phyloP scores from a whole-genome alignment of 2,113 vertebrate genomes.

The Barnardius zonarius region DNA sequence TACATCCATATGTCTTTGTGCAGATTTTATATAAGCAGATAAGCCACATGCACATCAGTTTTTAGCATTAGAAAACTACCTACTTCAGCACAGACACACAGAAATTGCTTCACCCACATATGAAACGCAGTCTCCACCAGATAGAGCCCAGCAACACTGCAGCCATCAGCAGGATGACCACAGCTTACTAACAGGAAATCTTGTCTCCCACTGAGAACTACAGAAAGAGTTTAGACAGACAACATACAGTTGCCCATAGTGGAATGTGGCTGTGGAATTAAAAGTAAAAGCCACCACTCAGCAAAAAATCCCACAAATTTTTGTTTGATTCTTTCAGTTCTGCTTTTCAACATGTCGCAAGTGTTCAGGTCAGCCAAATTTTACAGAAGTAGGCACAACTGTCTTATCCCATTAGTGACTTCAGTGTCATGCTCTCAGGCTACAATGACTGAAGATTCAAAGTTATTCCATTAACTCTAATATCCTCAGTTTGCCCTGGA shows the following conservation, averaged over 20 bases:
- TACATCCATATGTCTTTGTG: background rate
- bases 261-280: background rate
- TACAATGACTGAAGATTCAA: background rate
- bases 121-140: accelerated
- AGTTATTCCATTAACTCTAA: background rate
- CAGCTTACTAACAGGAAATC: background rate
- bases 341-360: background rate
- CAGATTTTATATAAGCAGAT: background rate
- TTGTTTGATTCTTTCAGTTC: background rate
- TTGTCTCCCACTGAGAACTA: background rate
- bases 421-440: background rate
- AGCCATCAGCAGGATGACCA: background rate
- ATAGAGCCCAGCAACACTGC: background rate
- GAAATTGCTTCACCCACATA: background rate
- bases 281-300: background rate
- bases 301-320: background rate
- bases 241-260: background rate
- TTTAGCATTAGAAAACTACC: background rate
- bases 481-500: background rate
- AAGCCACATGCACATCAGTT: background rate
- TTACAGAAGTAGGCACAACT: background rate
- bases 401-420: background rate
- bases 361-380: background rate
- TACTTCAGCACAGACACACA: background rate
- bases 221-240: background rate